Evolutionary conservation across 2,113 vertebrate genomes (phyloP).

Genomic region (Caloenas nicobarica): DNA sequence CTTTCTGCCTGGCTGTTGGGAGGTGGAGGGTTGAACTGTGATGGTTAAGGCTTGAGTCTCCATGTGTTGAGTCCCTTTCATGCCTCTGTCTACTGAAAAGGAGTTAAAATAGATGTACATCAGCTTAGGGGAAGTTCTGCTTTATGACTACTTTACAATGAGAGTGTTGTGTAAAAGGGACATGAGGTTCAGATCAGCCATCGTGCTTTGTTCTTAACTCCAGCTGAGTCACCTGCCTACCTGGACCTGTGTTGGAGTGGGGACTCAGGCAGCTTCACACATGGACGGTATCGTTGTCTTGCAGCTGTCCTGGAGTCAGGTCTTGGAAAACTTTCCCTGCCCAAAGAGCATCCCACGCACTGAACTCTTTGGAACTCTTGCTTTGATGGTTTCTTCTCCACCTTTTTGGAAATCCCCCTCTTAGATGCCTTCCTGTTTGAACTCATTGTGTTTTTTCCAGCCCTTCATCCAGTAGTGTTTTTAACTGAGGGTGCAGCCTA

Average conservation of each 20-base stretch:
- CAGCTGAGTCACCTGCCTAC: not conserved
- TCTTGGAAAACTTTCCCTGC: not conserved
- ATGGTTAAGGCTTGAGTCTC: not conserved
- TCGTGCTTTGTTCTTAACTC: not conserved
- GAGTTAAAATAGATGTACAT: not conserved
- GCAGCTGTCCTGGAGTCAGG: not conserved
- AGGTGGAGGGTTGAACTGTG: not conserved
- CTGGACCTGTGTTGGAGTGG: accelerated
- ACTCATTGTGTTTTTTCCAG: not conserved
- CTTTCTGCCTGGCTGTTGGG: not conserved
- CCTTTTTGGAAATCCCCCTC: conserved; percentile 50
- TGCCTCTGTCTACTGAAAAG: not conserved
- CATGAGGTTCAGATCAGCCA: not conserved
- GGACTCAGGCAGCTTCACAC: not conserved
- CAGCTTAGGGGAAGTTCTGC: not conserved
- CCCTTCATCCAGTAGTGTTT: conserved; percentile 11
- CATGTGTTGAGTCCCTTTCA: not conserved
- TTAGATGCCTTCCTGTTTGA: conserved; percentile 14
- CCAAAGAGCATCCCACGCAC: not conserved
- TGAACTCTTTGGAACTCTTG: not conserved
- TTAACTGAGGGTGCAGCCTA: not conserved
- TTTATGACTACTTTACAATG: not conserved
- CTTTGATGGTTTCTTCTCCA: conserved; percentile 56
- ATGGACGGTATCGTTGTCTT: not conserved
- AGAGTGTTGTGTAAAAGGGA: not conserved